These are phyloP conservation scores for Amphipyra berbera DNA, from an alignment of 2,888 invertebrate genomes.

Conservation along the genomic window DNA sequence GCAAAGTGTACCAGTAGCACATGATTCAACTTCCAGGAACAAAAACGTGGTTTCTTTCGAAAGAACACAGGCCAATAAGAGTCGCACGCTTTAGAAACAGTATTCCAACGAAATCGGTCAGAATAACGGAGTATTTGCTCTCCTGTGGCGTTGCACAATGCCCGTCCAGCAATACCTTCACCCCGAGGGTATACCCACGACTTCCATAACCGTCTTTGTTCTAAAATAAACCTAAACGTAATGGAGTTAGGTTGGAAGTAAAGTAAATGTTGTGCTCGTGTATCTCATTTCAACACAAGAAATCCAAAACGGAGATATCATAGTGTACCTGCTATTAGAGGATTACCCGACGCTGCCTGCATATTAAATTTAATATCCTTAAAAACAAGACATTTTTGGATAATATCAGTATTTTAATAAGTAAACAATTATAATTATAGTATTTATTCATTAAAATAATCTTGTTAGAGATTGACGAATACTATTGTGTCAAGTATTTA, in stretches of 20 bases:
- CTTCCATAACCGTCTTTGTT: constrained; percentile 46
- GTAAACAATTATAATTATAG: too few relatives aligned
- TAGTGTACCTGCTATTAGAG: constrained; percentile 62
- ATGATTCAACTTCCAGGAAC: constrained; percentile 18
- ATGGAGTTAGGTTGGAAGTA: constrained; percentile 35
- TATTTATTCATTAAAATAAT: too few relatives aligned
- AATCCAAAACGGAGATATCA: constrained; percentile 79
- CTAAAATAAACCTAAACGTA: constrained; percentile 47
- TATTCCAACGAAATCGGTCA: constrained; percentile 58
- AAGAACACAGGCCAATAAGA: constrained; percentile 31
- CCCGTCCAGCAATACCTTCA: constrained; percentile 58
- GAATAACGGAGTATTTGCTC: constrained; percentile 57
- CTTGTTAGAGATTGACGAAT: too few relatives aligned
- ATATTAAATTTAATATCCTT: constrained; percentile 18
- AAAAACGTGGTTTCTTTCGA: constrained; percentile 41
- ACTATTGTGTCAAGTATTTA: too few relatives aligned
- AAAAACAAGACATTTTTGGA: neutral
- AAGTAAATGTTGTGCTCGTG: constrained; percentile 52
- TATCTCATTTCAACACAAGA: constrained; percentile 81
- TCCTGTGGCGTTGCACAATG: constrained; percentile 63
- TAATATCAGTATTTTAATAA: neutral
- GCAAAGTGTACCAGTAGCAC: constrained; percentile 17
- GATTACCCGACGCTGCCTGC: constrained; percentile 49
- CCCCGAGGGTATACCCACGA: constrained; percentile 71
- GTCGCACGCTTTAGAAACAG: constrained; percentile 52